Conservation (phyloP, 2,888 invertebrate species). For the Caenorhabditis sp. region DNA sequence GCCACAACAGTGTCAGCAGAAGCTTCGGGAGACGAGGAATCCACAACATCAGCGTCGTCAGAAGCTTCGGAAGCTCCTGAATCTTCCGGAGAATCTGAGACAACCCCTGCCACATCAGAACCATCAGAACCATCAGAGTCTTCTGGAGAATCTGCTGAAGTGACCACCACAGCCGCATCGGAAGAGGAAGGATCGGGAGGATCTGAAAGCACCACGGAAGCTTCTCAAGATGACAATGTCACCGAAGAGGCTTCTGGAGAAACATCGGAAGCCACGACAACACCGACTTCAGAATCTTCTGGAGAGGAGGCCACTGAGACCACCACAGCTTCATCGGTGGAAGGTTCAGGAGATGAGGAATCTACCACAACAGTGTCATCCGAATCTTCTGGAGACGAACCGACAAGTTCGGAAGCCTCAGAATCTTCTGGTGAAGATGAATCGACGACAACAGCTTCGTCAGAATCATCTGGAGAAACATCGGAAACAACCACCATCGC, state of each 20-base stretch:
- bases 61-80: constrained; percentile 11
- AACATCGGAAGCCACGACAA: constrained; percentile 5
- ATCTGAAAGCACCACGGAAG: constrained; percentile 6
- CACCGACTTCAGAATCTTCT: constrained; percentile 9
- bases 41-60: no score
- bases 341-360: no score
- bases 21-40: constrained; percentile 10
- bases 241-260: constrained; percentile 2
- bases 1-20: constrained; percentile 4
- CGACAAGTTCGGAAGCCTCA: constrained; percentile 7
- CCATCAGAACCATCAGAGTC: constrained; percentile 15
- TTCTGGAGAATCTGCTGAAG: constrained; percentile 8
- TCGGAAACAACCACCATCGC: constrained; percentile 14
- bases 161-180: constrained; percentile 9
- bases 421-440: no score
- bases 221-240: background rate
- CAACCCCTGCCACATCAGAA: background rate
- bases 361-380: constrained; percentile 12
- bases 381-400: constrained; percentile 11
- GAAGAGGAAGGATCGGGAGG: no score
- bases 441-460: background rate
- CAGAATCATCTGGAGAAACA: constrained; percentile 15
- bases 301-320: constrained; percentile 4
- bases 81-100: background rate
- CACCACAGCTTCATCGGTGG: background rate